Percentiles rank a stretch among this genome's conserved stretches.
Evolutionary conservation across 1,140 invertebrate species (phyloP).

Genomic region (Asbolus verrucosus): DNA sequence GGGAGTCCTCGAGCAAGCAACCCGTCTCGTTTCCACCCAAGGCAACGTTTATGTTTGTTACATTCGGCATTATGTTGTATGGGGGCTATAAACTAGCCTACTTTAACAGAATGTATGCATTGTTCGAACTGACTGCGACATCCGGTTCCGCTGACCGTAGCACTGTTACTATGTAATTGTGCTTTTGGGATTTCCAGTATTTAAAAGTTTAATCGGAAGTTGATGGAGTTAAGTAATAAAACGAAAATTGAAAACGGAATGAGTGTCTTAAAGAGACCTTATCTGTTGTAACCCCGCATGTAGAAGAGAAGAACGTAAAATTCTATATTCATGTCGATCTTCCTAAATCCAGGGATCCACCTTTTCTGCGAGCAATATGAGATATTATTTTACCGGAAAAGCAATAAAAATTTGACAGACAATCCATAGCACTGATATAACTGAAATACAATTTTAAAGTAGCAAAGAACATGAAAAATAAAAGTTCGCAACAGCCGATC

Average conservation of each 20-base stretch:
- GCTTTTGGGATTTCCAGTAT: slow-evolving; percentile 13
- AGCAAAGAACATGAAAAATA: slow-evolving; percentile 47
- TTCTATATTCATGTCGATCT: slow-evolving; percentile 35
- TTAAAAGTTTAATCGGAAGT: not conserved
- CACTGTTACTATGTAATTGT: slow-evolving; percentile 28
- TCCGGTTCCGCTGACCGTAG: slow-evolving; percentile 34
- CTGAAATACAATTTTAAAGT: slow-evolving; percentile 51
- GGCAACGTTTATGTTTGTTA: no score
- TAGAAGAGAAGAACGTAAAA: slow-evolving; percentile 26
- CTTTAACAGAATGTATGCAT: slow-evolving; percentile 34
- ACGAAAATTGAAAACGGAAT: no score
- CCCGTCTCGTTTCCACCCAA: slow-evolving; percentile 19
- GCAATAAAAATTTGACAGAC: slow-evolving; percentile 51
- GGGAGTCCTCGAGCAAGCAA: slow-evolving; percentile 7
- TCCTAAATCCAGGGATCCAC: slow-evolving; percentile 30
- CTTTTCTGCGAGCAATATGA: slow-evolving; percentile 30
- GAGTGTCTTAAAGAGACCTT: no score
- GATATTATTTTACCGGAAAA: slow-evolving; percentile 34
- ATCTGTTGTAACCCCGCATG: no score
- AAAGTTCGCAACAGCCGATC: slow-evolving; percentile 47
- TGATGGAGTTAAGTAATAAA: no score
- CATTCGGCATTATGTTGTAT: slow-evolving; percentile 7
- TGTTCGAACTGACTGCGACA: slow-evolving; percentile 38
- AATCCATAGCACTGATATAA: slow-evolving; percentile 48
- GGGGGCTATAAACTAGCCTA: slow-evolving; percentile 31